phyloP scores from a whole-genome alignment of 2,888 invertebrate genomes.

The Orthosia gothica region DNA sequence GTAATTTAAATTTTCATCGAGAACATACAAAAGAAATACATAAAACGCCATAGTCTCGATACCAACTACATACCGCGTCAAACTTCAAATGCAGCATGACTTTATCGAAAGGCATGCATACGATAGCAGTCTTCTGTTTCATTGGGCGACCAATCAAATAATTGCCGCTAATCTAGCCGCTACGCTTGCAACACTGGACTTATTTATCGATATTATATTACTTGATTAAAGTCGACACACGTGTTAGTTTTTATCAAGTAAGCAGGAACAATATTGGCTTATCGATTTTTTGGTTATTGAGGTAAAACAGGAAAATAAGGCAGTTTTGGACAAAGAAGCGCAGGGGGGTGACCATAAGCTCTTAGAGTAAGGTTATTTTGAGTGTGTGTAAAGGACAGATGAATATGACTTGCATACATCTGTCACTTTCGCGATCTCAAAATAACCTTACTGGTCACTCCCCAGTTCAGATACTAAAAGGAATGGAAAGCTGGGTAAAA shows the following conservation, averaged over 20 bases:
- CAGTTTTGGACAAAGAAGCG: neutral
- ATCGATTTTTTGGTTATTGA: neutral
- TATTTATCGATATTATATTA: conserved; percentile 65
- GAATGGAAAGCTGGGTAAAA: no score
- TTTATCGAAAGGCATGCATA: conserved; percentile 33
- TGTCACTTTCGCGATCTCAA: no score
- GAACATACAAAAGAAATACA: neutral
- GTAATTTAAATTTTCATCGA: neutral
- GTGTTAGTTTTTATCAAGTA: conserved; percentile 12
- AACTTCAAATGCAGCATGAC: conserved; percentile 48
- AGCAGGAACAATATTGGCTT: neutral
- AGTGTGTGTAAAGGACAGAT: no score
- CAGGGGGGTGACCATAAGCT: no score
- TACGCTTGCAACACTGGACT: conserved; percentile 57
- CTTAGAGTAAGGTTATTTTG: no score
- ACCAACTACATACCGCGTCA: conserved; percentile 10
- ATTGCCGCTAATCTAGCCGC: conserved; percentile 69
- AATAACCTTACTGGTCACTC: no score
- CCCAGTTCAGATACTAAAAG: no score
- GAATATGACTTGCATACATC: no score
- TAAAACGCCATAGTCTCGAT: neutral
- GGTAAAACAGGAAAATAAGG: neutral
- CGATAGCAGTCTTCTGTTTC: conserved; percentile 73
- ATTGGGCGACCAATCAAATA: conserved; percentile 80
- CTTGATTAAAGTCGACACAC: conserved; percentile 58